A percentile compares a stretch with the other conserved stretches of the same genome.
phyloP scores from a whole-genome alignment of 1,140 invertebrate genomes.

The Pantala flavescens region DNA sequence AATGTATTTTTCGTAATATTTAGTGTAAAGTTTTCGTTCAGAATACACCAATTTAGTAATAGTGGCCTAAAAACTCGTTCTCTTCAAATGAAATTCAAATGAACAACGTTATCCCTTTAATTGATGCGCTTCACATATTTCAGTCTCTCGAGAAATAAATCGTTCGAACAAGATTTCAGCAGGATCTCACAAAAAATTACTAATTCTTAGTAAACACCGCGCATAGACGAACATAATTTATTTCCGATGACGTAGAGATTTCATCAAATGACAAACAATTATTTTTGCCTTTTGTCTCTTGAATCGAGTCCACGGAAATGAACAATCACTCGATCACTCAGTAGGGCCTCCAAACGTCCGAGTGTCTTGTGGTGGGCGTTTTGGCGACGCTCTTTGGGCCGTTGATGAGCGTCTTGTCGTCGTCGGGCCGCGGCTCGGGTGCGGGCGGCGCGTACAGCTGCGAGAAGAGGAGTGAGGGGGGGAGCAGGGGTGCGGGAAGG shows the following conservation, averaged over 20 bases:
- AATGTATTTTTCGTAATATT: too few relatives aligned
- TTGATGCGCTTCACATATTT: too few relatives aligned
- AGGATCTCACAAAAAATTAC: neutral
- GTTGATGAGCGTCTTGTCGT: neutral
- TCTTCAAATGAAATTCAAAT: too few relatives aligned
- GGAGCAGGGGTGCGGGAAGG: neutral
- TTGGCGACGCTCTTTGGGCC: neutral
- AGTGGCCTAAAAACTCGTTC: too few relatives aligned
- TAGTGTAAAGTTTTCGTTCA: too few relatives aligned
- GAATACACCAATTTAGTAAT: too few relatives aligned
- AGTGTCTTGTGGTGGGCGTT: neutral
- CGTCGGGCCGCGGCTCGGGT: neutral
- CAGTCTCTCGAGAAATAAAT: too few relatives aligned
- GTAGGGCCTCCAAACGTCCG: neutral
- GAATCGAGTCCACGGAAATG: too few relatives aligned
- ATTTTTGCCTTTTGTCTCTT: neutral
- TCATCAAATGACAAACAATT: neutral
- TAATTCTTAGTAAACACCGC: neutral
- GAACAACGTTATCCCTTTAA: too few relatives aligned
- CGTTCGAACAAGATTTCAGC: too few relatives aligned
- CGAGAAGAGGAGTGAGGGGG: neutral
- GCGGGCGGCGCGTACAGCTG: neutral
- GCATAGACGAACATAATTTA: conserved; percentile 10
- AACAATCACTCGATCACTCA: neutral
- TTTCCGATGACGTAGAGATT: neutral